Evolutionary conservation across 2,113 vertebrate genomes (phyloP).

Genomic region (Centrocercus urophasianus): DNA sequence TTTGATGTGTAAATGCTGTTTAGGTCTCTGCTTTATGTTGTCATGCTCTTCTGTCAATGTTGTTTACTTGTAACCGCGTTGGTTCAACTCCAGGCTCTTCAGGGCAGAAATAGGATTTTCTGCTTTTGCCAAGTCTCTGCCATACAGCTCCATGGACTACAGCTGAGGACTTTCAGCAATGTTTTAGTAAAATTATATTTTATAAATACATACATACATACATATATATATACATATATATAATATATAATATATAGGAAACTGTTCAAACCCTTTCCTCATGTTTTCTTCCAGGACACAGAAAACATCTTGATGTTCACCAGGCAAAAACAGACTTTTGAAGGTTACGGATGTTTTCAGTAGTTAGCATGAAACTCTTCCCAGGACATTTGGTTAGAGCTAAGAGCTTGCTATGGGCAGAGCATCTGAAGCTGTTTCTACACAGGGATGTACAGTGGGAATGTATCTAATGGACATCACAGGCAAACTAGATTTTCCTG

Average conservation of each 20-base stretch:
- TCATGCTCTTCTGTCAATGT: neutral
- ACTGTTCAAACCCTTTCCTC: neutral
- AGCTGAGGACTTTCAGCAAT: neutral
- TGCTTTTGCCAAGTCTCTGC: neutral
- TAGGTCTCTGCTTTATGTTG: neutral
- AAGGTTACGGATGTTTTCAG: neutral
- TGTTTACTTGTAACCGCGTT: neutral
- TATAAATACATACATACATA: too few species aligned
- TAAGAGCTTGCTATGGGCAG: neutral
- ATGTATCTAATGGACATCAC: too few species aligned
- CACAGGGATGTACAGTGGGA: neutral
- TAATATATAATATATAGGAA: neutral
- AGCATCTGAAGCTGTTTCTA: neutral
- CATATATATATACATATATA: too few species aligned
- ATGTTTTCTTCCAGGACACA: neutral
- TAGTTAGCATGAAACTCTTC: neutral
- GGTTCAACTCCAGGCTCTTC: neutral
- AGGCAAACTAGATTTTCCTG: neutral
- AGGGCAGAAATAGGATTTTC: neutral
- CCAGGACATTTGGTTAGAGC: neutral
- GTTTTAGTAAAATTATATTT: neutral
- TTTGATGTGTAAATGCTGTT: neutral
- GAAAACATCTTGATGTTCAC: neutral
- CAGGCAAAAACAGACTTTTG: neutral
- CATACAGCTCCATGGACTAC: neutral